These are phyloP conservation scores for Bubalus kerabau DNA, from an alignment of 2,113 vertebrate genomes.

Conservation along the genomic window DNA sequence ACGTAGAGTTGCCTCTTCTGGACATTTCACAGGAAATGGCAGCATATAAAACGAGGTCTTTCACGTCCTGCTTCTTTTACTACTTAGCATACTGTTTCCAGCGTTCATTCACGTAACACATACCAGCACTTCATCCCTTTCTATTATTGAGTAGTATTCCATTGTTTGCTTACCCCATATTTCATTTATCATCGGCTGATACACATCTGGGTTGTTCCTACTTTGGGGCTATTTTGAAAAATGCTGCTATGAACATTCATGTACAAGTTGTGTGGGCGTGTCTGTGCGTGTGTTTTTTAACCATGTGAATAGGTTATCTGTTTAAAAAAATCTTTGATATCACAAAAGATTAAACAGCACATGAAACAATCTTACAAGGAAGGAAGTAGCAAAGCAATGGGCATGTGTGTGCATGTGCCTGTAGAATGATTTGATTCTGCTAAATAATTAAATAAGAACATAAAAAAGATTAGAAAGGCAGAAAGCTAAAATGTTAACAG, in stretches of 20 bases:
- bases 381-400: background rate
- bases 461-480: constrained; percentile 30
- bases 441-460: constrained; percentile 48
- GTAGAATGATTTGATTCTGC: background rate
- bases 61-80: background rate
- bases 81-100: too few relatives aligned
- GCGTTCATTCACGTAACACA: background rate
- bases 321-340: background rate
- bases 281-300: background rate
- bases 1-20: background rate
- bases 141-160: background rate
- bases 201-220: background rate
- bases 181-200: background rate
- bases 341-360: background rate
- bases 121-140: background rate
- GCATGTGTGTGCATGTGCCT: too few relatives aligned
- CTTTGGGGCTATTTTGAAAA: background rate
- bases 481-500: constrained; percentile 37
- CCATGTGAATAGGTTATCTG: background rate
- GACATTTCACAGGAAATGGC: background rate
- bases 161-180: background rate
- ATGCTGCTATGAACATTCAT: background rate
- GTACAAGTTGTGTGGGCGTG: background rate
- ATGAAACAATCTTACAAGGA: background rate
- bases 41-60: background rate